Percentiles rank a stretch among this genome's conserved stretches.
phyloP scores from a whole-genome alignment of 1,140 invertebrate genomes.

The Apis dorsata region DNA sequence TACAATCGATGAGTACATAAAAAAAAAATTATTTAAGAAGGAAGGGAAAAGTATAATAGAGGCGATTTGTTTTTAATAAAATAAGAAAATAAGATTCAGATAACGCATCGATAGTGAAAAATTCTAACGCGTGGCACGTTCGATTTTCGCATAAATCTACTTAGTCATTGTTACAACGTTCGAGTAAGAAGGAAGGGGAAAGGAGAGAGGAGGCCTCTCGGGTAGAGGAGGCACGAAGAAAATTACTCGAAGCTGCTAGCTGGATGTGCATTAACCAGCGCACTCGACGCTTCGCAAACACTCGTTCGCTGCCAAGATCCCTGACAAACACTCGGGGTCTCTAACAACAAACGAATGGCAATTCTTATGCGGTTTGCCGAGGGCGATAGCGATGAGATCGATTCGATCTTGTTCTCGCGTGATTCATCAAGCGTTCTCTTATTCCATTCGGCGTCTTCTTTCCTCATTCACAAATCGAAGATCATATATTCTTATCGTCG shows the following conservation, averaged over 20 bases:
- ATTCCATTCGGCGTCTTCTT: no score
- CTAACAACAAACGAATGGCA: conserved; percentile 43
- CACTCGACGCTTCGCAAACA: conserved; percentile 55
- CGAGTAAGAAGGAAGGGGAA: conserved; percentile 1
- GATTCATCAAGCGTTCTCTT: no score
- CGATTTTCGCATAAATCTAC: conserved; percentile 69
- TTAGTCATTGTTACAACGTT: conserved; percentile 62
- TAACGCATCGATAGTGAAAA: conserved; percentile 46
- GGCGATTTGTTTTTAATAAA: no score
- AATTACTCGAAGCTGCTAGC: conserved; percentile 51
- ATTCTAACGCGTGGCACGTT: conserved; percentile 64
- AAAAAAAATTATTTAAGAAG: no score
- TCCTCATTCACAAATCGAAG: no score
- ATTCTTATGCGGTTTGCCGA: conserved; percentile 25
- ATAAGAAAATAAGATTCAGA: no score
- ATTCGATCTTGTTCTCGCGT: not conserved
- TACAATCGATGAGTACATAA: no score
- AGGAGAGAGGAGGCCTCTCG: no score
- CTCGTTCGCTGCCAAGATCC: conserved; percentile 53
- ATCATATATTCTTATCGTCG: no score
- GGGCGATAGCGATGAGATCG: conserved; percentile 3
- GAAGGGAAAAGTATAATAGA: no score
- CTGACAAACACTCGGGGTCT: conserved; percentile 57
- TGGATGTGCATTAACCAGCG: conserved; percentile 55
- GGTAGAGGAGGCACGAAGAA: not conserved